Evolutionary conservation across 2,113 vertebrate genomes (phyloP), one percentile per base, ranked within the genome.

Genomic region (Xiphophorus couchianus): DNA sequence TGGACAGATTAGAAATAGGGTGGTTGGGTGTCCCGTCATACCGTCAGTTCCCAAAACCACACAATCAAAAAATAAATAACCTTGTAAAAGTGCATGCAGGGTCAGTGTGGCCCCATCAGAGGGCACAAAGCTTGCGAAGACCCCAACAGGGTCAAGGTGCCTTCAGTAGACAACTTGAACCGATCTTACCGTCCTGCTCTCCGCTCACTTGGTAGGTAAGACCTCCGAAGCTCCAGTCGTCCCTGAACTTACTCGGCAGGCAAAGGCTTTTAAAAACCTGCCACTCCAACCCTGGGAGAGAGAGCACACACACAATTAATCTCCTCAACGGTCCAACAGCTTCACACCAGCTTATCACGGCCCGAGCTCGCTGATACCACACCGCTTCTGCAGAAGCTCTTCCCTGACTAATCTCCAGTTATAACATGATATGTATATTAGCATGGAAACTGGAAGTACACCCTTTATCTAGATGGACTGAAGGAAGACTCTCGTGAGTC

Each of bases 191-290:
- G 83, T 95, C 94, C 88, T 88, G 93, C 75, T 94, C 94, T 67
- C 98, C 97, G 82, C 96, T 96, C 90, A 99, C 96, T 71, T 71
- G 92, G 78, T 99, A 99, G 60, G 93, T 96, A 66, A 95, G 76
- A 22, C 96, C 97, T 67, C 96, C 96, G 1, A 98, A 99, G 74
- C 95, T 94, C 96, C 97, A 99, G 54, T 97, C 94, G 39, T 93
- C 95, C 68, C 94, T 94, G 84, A 96, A 87, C 69, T 94, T 93
- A 88, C 91, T 96, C 0, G 97, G 97, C 83, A 99, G 93, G 84
- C 98, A 99, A 62, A 96, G 94, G 87, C 97, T 99, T 85, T 90
- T 86, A 77, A 91, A 95, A 66, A 94, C 85, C 7, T 39, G 89
- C 85, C 81, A 79, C 68, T 93, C 89, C 88, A 88, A 39, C 77